A percentile compares a stretch with the other conserved stretches of the same genome.
Conservation (phyloP, 2,888 invertebrate genomes). For the Latrodectus hesperus region DNA sequence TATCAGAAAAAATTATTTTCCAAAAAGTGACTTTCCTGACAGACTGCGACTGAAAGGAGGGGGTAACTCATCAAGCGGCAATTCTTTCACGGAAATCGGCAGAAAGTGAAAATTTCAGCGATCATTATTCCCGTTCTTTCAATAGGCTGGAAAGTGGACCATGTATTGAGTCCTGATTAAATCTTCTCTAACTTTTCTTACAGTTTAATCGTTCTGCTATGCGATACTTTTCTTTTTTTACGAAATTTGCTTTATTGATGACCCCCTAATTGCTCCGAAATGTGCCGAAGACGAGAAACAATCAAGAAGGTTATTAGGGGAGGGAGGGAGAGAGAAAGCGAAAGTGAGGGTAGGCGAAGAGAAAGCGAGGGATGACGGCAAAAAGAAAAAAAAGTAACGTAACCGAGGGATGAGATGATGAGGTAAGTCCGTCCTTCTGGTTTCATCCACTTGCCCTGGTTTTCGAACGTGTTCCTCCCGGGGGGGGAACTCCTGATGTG, state of each 20-base stretch:
- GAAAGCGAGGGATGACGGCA: background rate
- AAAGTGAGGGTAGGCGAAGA: background rate
- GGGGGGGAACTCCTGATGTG: background rate
- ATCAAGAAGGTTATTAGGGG: constrained; percentile 21
- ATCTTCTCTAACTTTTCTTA: too few relatives aligned
- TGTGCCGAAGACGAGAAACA: constrained; percentile 32
- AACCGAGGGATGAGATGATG: constrained; percentile 40
- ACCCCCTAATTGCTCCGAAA: constrained; percentile 14
- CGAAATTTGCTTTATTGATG: background rate
- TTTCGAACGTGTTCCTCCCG: constrained; percentile 48
- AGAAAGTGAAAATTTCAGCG: too few relatives aligned
- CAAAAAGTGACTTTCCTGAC: too few relatives aligned
- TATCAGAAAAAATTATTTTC: too few relatives aligned
- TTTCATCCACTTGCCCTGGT: constrained; percentile 62
- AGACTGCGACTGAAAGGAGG: too few relatives aligned
- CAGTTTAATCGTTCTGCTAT: background rate
- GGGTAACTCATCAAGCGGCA: too few relatives aligned
- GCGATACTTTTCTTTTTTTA: background rate
- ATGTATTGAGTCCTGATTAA: too few relatives aligned
- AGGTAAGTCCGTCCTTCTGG: constrained; percentile 52
- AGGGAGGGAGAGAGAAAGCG: background rate
- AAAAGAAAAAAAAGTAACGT: constrained; percentile 10
- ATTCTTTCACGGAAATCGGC: too few relatives aligned
- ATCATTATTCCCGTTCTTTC: too few relatives aligned
- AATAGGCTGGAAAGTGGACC: too few relatives aligned